Percentiles rank a stretch among this genome's conserved stretches.
These are phyloP conservation scores for Corythaeola cristata DNA, from an alignment of 2,113 vertebrate genomes.

Conservation along the genomic window DNA sequence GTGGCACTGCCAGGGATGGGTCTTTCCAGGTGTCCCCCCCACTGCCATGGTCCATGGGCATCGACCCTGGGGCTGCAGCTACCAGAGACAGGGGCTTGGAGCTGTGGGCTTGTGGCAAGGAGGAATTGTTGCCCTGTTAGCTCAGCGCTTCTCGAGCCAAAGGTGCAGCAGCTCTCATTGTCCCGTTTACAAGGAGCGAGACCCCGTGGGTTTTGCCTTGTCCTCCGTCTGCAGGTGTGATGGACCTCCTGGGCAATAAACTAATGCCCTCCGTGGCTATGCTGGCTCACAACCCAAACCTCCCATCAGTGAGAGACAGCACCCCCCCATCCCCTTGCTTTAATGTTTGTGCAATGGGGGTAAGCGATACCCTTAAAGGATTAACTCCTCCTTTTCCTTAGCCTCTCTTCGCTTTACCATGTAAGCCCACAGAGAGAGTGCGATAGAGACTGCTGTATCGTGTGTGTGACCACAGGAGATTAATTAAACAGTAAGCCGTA, in stretches of 20 bases:
- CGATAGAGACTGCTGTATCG: neutral
- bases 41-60: fast-evolving
- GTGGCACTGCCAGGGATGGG: fast-evolving
- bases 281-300: neutral
- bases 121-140: fast-evolving
- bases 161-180: neutral
- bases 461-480: constrained; percentile 37
- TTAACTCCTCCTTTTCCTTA: constrained; percentile 6
- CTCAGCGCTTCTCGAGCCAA: neutral
- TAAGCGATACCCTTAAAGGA: neutral
- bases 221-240: neutral
- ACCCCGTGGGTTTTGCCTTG: neutral
- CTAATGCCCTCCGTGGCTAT: neutral
- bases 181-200: neutral
- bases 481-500: constrained; percentile 60
- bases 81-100: neutral
- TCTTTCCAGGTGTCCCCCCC: fast-evolving
- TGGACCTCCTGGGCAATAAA: neutral
- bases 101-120: neutral
- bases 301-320: neutral
- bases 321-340: neutral
- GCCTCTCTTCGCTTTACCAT: neutral
- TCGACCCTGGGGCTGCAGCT: neutral
- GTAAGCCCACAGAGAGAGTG: neutral
- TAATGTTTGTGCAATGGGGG: neutral